A percentile compares a stretch with the other conserved stretches of the same genome.
Evolutionary conservation across 2,888 invertebrate species (phyloP).

Genomic region (Hydraecia micacea): DNA sequence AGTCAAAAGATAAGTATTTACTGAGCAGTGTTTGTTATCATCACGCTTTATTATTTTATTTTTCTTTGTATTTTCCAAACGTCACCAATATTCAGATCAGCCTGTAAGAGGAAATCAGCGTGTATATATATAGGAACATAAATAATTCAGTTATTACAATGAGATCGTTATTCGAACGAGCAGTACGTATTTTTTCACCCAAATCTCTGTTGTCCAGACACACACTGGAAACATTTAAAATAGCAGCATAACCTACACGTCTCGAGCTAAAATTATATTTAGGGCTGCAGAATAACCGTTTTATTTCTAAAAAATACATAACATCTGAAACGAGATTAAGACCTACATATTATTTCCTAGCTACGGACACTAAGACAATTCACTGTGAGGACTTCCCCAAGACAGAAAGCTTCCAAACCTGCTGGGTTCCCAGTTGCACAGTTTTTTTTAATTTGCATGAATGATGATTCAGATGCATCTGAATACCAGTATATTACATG

Average conservation of each 20-base stretch:
- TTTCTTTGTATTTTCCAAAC: neutral
- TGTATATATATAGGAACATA: slow-evolving; percentile 19
- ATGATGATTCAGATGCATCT: too few species aligned
- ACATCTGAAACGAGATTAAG: neutral
- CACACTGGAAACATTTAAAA: slow-evolving; percentile 33
- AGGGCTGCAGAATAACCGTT: slow-evolving; percentile 26
- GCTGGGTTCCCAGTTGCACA: neutral
- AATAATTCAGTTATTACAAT: slow-evolving; percentile 53
- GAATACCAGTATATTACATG: too few species aligned
- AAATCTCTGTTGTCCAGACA: slow-evolving; percentile 47
- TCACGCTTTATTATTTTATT: neutral
- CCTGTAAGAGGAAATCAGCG: slow-evolving; percentile 23
- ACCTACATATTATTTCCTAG: neutral
- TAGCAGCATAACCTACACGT: slow-evolving; percentile 21
- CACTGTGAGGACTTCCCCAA: neutral
- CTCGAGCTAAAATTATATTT: slow-evolving; percentile 7
- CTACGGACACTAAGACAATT: too few species aligned
- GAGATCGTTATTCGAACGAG: slow-evolving; percentile 31
- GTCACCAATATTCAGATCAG: slow-evolving; percentile 15
- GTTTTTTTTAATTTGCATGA: too few species aligned
- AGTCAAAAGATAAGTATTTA: neutral
- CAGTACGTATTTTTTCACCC: slow-evolving; percentile 45
- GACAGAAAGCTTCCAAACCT: neutral
- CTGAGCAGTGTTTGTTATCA: neutral
- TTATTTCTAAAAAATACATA: neutral